Evolutionary conservation across 2,113 vertebrate species (phyloP), one percentile per base, ranked within the genome.

Genomic region (Microtus pennsylvanicus): DNA sequence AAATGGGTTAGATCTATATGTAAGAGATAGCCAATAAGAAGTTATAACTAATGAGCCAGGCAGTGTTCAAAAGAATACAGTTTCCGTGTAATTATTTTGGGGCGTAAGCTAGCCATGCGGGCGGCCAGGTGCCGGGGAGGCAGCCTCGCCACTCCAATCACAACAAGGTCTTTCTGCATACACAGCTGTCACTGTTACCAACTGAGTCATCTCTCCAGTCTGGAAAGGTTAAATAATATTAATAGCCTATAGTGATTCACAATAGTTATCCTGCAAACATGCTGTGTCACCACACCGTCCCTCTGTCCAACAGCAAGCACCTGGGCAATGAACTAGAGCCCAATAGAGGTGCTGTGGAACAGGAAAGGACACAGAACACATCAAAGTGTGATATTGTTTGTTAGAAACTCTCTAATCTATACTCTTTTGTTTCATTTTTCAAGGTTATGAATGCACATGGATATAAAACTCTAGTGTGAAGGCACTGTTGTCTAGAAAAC

Each of bases 351-450:
- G 7, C 70, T 70, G n/a, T 33, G 7, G 42, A 61, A 91, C 42
- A 42, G 35, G 12, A 47, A 5, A 52, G 42, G 3, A 77, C 87
- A 94, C 93, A 75, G 58, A 81, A 89, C 45, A 75, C 2, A 63
- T 7, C 3, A 47, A 61, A 76, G 14, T 47, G 11, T 42, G 70
- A 77, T 63, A 81, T 11, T 69, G 5, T 72, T 9, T 33, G 69
- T 87, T 38, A 92, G 16, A 95, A 45, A 22, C 50, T 91, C 90
- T 70, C 58, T 42, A 95, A 72, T 24, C 3, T 35, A 55, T 42
- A 28, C 7, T 78, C 30, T 61, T n/a, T 28, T 28, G 24, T 72
- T 95, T 95, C 26, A 67, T 85, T 91, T 94, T 83, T 78, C 22
- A 93, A 50, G 35, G 28, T 69, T 70, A 30, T 75, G 28, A 90